These are phyloP conservation scores for Oasisia sp. DNA, from an alignment of 2,888 invertebrate genomes.

Conservation along the genomic window DNA sequence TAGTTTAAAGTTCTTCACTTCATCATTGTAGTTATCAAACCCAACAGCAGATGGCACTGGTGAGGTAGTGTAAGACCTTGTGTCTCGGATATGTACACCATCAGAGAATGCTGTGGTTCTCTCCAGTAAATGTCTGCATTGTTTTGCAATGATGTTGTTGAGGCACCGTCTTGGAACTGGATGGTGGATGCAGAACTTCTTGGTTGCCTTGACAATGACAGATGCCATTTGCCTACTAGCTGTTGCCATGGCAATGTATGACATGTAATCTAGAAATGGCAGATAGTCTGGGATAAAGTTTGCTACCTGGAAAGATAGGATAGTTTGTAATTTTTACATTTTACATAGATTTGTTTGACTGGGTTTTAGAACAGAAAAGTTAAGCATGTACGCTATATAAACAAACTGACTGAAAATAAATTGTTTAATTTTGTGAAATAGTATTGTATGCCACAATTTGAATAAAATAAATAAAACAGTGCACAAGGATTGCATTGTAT, in stretches of 20 bases:
- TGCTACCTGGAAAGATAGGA: neutral
- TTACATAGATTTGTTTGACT: neutral
- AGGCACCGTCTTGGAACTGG: neutral
- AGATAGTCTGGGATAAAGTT: neutral
- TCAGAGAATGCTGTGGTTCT: neutral
- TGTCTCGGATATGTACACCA: neutral
- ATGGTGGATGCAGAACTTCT: neutral
- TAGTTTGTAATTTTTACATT: neutral
- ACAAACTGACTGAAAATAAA: no score
- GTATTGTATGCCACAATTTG: no score
- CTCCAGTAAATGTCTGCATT: neutral
- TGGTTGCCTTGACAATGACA: neutral
- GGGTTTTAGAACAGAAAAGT: neutral
- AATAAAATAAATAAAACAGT: no score
- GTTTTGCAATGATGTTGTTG: neutral
- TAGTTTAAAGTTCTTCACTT: conserved; percentile 40
- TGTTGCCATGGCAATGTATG: neutral
- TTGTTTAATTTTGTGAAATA: no score
- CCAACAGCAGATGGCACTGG: conserved; percentile 38
- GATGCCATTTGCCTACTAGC: neutral
- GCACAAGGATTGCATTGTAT: no score
- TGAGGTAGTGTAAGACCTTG: neutral
- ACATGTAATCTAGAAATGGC: neutral
- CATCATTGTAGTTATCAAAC: conserved; percentile 47
- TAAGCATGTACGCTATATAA: neutral